phyloP scores from a whole-genome alignment of 2,797 vertebrate genomes.

The Miichthys miiuy region DNA sequence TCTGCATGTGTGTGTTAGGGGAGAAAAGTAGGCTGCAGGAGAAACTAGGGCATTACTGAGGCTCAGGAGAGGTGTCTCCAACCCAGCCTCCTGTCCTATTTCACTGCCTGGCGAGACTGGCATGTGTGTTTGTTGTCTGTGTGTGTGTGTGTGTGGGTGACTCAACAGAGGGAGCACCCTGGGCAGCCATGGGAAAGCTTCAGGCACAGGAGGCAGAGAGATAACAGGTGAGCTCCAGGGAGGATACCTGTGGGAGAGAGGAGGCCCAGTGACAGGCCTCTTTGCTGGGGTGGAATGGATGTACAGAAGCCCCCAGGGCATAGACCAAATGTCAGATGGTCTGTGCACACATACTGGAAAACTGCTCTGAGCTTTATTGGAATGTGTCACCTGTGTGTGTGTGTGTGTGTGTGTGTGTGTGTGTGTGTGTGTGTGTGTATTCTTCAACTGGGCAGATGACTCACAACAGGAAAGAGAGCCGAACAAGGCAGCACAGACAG shows the following conservation, averaged over 20 bases:
- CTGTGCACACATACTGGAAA: conserved; percentile 66
- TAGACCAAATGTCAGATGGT: conserved; percentile 78
- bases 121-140: conserved; percentile 55
- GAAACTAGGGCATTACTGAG: conserved; percentile 80
- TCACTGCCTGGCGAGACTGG: conserved; percentile 76
- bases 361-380: conserved; percentile 67
- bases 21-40: conserved; percentile 79
- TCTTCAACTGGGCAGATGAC: conserved; percentile 69
- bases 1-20: conserved; percentile 61
- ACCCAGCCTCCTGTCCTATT: conserved; percentile 80
- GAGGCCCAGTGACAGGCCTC: conserved; percentile 66
- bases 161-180: conserved; percentile 65
- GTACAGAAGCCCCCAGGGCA: conserved; percentile 52
- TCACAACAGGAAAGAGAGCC: conserved; percentile 61
- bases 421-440: conserved; percentile 22
- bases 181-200: conserved; percentile 67
- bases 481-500: conserved; percentile 64
- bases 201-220: conserved; percentile 62
- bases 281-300: conserved; percentile 70
- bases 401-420: conserved; percentile 32
- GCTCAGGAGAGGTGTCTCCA: conserved; percentile 81
- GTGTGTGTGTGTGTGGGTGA: conserved; percentile 45
- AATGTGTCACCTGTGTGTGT: conserved; percentile 68
- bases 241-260: conserved; percentile 70
- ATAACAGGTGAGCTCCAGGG: conserved; percentile 76